phyloP scores from a whole-genome alignment of 2,113 vertebrate species.

The Copsychus sechellarum region DNA sequence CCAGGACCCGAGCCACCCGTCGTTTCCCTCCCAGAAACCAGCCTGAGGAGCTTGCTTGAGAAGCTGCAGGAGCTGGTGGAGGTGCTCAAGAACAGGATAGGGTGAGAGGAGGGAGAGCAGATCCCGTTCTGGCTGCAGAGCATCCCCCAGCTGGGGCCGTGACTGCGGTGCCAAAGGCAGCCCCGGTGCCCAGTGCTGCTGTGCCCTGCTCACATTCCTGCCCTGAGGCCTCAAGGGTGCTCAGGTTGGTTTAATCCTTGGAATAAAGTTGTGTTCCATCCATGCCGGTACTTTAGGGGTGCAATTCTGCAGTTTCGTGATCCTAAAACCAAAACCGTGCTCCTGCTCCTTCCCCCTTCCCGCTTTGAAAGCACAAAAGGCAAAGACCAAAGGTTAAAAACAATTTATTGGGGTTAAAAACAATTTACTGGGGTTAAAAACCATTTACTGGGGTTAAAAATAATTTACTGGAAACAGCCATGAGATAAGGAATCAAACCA shows the following conservation, averaged over 20 bases:
- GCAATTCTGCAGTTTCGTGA: not conserved
- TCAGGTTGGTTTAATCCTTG: no score
- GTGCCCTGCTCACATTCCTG: not conserved
- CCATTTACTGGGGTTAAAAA: not conserved
- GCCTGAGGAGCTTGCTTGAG: not conserved
- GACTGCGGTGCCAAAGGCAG: accelerated
- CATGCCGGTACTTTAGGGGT: not conserved
- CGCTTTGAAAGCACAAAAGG: accelerated
- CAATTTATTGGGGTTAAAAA: no score
- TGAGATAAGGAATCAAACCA: not conserved
- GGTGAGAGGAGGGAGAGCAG: not conserved
- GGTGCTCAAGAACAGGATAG: not conserved
- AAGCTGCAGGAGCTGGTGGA: not conserved
- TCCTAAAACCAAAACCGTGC: not conserved
- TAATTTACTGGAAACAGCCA: not conserved
- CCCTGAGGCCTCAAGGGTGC: not conserved
- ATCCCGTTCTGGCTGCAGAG: not conserved
- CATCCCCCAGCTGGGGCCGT: not conserved
- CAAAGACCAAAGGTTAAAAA: no score
- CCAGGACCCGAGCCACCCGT: no score
- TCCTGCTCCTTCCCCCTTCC: no score
- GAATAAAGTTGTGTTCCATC: not conserved
- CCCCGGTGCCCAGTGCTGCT: not conserved
- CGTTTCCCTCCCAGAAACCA: not conserved
- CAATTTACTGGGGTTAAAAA: not conserved